phyloP scores from a whole-genome alignment of 2,113 vertebrate genomes.

The Spea multiplicata region DNA sequence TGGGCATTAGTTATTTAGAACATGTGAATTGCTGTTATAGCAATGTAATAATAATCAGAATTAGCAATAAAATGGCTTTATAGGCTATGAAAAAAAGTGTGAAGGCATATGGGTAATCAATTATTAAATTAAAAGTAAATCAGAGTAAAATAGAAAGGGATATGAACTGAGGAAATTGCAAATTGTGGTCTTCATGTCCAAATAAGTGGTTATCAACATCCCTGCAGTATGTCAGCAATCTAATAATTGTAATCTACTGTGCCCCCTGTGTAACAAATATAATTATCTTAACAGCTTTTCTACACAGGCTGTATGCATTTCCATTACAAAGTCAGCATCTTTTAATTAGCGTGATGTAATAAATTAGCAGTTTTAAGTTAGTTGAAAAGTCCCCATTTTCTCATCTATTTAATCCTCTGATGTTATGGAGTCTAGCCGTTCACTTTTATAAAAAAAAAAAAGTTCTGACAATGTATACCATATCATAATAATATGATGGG shows the following conservation, averaged over 20 bases:
- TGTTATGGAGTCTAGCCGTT: constrained; percentile 60
- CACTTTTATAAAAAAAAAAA: constrained; percentile 15
- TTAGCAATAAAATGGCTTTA: constrained; percentile 1
- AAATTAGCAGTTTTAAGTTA: constrained; percentile 70
- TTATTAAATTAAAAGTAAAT: constrained; percentile 42
- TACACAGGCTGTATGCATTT: constrained; percentile 61
- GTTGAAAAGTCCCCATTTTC: constrained; percentile 67
- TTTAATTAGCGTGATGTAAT: constrained; percentile 70
- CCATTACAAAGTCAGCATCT: constrained; percentile 65
- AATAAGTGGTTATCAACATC: constrained; percentile 53
- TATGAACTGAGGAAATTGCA: constrained; percentile 49
- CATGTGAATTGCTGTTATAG: not conserved
- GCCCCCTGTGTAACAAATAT: constrained; percentile 61
- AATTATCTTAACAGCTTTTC: constrained; percentile 70
- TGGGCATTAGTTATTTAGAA: not conserved
- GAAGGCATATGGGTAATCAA: constrained; percentile 40
- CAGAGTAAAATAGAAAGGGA: constrained; percentile 35
- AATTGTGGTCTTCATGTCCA: constrained; percentile 53
- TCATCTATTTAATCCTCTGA: constrained; percentile 69
- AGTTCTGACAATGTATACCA: not conserved
- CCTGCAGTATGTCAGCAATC: constrained; percentile 53
- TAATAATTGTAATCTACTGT: constrained; percentile 66
- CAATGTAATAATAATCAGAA: not conserved
- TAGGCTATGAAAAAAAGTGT: constrained; percentile 11
- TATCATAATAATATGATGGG: too few species aligned